phyloP scores from a whole-genome alignment of 35 echinoderm and acorn worm species.

The Patiria miniata region DNA sequence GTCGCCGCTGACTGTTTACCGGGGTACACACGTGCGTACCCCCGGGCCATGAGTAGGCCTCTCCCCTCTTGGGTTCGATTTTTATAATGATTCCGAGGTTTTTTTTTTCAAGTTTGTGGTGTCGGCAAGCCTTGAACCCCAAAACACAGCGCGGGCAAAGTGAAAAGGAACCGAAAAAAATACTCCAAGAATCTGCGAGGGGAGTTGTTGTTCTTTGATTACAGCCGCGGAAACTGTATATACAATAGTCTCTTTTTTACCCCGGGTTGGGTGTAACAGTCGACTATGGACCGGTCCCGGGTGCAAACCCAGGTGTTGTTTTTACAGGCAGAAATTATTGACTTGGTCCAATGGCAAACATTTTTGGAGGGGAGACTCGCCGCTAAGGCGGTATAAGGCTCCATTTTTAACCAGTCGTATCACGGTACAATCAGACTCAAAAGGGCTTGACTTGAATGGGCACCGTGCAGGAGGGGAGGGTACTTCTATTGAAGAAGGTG shows the following conservation, averaged over 20 bases:
- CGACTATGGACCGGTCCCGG: not conserved
- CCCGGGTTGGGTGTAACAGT: constrained; percentile 15
- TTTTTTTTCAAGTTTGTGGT: not conserved
- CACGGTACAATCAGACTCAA: not conserved
- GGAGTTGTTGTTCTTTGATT: constrained; percentile 26
- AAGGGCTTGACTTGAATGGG: not conserved
- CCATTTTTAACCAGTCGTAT: not conserved
- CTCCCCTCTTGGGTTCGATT: constrained; percentile 3
- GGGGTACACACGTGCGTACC: constrained; percentile 25
- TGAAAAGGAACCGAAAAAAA: not conserved
- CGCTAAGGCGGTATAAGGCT: not conserved
- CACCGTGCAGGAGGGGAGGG: not conserved
- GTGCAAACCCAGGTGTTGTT: constrained; percentile 16
- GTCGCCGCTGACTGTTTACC: constrained; percentile 14
- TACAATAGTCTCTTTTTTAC: constrained; percentile 7
- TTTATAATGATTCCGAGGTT: no score
- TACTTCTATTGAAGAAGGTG: not conserved
- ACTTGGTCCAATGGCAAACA: not conserved
- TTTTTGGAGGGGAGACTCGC: not conserved
- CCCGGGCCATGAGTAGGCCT: not conserved
- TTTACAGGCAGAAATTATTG: not conserved
- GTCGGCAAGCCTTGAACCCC: constrained; percentile 20
- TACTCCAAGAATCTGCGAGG: not conserved
- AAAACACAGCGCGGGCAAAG: not conserved
- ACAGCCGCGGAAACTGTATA: constrained; percentile 19